phyloP scores from a whole-genome alignment of 2,888 invertebrate species.

The Tachina fera region DNA sequence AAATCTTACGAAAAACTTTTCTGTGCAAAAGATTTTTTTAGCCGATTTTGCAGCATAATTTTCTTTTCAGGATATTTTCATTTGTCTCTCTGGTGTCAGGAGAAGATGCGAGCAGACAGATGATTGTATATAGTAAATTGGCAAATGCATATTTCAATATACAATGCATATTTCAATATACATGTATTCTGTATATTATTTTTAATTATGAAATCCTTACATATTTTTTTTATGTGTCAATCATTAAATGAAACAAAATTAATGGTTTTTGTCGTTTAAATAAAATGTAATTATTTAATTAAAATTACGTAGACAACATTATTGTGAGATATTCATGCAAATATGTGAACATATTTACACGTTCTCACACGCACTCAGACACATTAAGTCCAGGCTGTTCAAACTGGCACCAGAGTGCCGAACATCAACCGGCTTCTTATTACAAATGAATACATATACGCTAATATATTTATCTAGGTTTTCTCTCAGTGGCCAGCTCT shows the following conservation, averaged over 20 bases:
- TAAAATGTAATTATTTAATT: slow-evolving; percentile 63
- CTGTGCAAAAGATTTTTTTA: too few species aligned
- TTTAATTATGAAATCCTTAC: slow-evolving; percentile 4
- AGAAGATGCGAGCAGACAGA: neutral
- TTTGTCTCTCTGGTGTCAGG: too few species aligned
- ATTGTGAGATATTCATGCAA: slow-evolving; percentile 13
- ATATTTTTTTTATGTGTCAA: slow-evolving; percentile 35
- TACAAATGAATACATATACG: too few species aligned
- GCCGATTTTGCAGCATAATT: too few species aligned
- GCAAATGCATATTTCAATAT: neutral
- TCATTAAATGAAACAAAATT: slow-evolving; percentile 49
- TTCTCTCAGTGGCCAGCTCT: too few species aligned
- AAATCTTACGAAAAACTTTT: too few species aligned
- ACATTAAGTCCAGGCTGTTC: neutral
- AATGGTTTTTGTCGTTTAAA: slow-evolving; percentile 53
- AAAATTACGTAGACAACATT: slow-evolving; percentile 49
- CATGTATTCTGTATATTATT: neutral
- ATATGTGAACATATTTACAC: neutral
- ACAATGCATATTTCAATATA: neutral
- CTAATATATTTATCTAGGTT: too few species aligned
- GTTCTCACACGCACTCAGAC: neutral
- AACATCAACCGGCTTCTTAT: too few species aligned
- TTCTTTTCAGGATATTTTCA: too few species aligned
- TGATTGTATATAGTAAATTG: neutral
- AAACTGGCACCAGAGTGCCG: too few species aligned